Evolutionary conservation across 2,113 vertebrate species (phyloP).

Genomic region (Dasypus novemcinctus): DNA sequence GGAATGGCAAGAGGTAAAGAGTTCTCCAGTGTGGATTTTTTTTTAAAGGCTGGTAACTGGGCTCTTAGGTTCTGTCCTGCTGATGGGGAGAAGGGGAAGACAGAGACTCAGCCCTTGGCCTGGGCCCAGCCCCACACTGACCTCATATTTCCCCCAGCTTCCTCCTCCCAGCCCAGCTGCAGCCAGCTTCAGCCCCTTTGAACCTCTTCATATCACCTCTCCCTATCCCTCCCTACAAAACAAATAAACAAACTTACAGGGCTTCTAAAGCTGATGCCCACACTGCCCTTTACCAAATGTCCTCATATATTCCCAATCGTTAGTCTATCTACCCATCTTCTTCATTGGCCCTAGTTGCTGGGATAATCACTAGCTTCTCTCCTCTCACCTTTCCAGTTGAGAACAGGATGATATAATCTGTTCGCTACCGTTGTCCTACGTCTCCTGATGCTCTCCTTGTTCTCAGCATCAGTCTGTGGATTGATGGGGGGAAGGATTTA

Average conservation of each 20-base stretch:
- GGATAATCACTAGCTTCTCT: background rate
- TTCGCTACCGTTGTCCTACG: constrained; percentile 19
- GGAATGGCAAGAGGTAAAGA: background rate
- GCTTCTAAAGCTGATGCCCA: constrained; percentile 17
- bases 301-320: background rate
- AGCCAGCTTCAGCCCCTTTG: constrained; percentile 65
- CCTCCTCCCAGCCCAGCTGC: constrained; percentile 71
- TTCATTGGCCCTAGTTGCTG: background rate
- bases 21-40: background rate
- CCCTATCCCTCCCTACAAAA: constrained; percentile 27
- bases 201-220: constrained; percentile 60
- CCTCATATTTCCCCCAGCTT: constrained; percentile 72
- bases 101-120: constrained; percentile 64
- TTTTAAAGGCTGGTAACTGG: constrained; percentile 18
- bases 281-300: background rate
- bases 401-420: background rate
- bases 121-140: constrained; percentile 64
- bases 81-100: constrained; percentile 65
- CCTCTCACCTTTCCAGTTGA: background rate
- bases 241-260: constrained; percentile 37
- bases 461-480: constrained; percentile 42
- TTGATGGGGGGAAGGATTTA: constrained; percentile 15
- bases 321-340: background rate
- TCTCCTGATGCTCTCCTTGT: constrained; percentile 50
- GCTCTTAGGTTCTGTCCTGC: constrained; percentile 50